Conservation (phyloP, 2,888 invertebrate species). For the Mystacides longicornis region DNA sequence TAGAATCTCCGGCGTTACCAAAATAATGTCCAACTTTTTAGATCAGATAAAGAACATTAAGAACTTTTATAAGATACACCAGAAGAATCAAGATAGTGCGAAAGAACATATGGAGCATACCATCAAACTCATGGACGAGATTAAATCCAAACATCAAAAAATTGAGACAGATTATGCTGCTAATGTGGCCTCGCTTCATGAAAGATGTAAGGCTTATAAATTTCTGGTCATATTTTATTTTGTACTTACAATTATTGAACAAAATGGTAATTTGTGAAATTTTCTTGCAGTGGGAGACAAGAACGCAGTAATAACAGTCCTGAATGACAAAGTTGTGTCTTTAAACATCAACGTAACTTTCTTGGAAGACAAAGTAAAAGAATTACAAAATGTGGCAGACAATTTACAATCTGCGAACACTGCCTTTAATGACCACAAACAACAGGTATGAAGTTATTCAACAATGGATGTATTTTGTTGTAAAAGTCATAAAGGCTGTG, state of each 20-base stretch:
- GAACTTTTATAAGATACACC: too few species aligned
- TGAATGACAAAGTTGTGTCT: background rate
- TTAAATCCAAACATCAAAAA: background rate
- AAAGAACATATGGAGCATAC: background rate
- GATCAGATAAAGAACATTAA: too few species aligned
- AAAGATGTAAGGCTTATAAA: background rate
- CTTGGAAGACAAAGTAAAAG: background rate
- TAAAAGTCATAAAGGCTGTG: background rate
- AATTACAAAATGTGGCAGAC: background rate
- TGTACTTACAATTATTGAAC: background rate
- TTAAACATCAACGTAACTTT: background rate
- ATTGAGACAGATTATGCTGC: background rate
- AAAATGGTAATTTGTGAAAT: background rate
- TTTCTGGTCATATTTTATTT: background rate
- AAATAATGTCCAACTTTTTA: too few species aligned
- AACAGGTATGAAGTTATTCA: background rate
- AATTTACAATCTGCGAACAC: background rate
- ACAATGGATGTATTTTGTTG: background rate
- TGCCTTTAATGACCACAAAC: background rate
- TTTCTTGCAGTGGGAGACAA: background rate
- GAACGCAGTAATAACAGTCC: background rate
- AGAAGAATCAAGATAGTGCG: too few species aligned
- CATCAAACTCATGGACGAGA: background rate
- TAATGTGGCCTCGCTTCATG: background rate
- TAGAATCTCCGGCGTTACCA: too few species aligned